Conservation (phyloP, 2,888 invertebrate species). For the Thymelicus lineola region DNA sequence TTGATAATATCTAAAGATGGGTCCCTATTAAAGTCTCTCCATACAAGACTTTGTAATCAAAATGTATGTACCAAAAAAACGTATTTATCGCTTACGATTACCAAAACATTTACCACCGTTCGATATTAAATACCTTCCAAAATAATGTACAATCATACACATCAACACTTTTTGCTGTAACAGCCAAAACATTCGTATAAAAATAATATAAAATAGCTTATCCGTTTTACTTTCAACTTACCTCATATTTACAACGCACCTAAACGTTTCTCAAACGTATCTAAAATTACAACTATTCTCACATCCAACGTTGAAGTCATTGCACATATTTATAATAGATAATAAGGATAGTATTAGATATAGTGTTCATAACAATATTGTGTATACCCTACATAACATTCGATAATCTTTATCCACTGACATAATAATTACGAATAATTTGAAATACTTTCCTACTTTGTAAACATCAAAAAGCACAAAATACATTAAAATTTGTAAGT, state of each 20-base stretch:
- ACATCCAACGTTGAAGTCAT: conserved; percentile 28
- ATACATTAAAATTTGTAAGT: background rate
- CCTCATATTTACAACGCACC: conserved; percentile 8
- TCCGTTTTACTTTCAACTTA: conserved; percentile 18
- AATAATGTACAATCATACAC: conserved; percentile 20
- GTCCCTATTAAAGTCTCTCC: conserved; percentile 7
- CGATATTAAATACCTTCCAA: conserved; percentile 27
- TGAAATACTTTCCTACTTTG: background rate
- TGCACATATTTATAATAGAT: conserved; percentile 24
- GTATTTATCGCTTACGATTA: conserved; percentile 5
- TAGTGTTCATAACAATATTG: conserved; percentile 3
- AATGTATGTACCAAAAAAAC: conserved; percentile 5
- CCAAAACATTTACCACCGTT: conserved; percentile 7
- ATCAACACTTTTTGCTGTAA: conserved; percentile 24
- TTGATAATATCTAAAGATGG: conserved; percentile 3
- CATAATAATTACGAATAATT: background rate
- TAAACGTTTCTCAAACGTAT: conserved; percentile 35
- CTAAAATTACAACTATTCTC: conserved; percentile 27
- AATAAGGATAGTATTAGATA: background rate
- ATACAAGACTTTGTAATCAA: background rate
- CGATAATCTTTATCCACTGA: background rate
- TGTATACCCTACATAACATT: background rate
- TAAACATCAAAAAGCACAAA: background rate
- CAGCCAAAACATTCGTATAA: conserved; percentile 31
- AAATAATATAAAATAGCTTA: conserved; percentile 34